Base-by-base conservation (phyloP, 2,113 vertebrate species). In the Lasiurus borealis region DNA sequence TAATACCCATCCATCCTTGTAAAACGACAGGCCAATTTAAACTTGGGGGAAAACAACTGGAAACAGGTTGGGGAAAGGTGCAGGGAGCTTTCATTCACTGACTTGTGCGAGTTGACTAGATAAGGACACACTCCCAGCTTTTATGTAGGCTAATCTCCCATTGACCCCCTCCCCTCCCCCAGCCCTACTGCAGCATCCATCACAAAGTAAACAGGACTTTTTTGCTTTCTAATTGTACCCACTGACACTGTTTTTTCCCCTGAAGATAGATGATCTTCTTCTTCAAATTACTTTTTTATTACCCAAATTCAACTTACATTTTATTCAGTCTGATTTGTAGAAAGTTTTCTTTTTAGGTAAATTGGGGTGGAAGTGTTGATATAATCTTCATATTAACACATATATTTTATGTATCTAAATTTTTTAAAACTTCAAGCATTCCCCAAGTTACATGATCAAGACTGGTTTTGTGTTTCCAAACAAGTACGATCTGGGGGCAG, bases 1-100 rank as follows among this genome's bases (percentile, higher is more conserved):
- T 97, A 97, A 97, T 96, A 96, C 85, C 75, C 95, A 97, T 97
- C 95, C 88, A 97, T 97, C 97, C 96, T 97, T 97, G 95, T 96
- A 96, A 95, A 97, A 88, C 83, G 48, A 97, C 95, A 96, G 95
- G 97, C 90, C 97, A 96, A 96, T 96, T 96, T 96, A 96, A 97
- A 96, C 94, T 93, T 54, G 66, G 75, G 75, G 76, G 83, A 14
- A 92, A 82, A 92, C 82, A 75, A 96, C 95, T 94, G 15, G 73
- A 88, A 95, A 91, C 90, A 93, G 83, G 92, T 89, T 95, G 78
- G 85, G 75, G 82, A 93, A 76, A 81, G 83, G 82, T 6, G 40
- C 15, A 1, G 34, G 19, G 88, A 52, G 80, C 77, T 92, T 95
- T 95, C 93, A 14, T 96, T 95, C 89, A 40, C 77, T 75, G 93